Evolutionary conservation across 1,140 invertebrate genomes (phyloP), one percentile per base, ranked within the genome.

Genomic region (Scaptomyza graminum): DNA sequence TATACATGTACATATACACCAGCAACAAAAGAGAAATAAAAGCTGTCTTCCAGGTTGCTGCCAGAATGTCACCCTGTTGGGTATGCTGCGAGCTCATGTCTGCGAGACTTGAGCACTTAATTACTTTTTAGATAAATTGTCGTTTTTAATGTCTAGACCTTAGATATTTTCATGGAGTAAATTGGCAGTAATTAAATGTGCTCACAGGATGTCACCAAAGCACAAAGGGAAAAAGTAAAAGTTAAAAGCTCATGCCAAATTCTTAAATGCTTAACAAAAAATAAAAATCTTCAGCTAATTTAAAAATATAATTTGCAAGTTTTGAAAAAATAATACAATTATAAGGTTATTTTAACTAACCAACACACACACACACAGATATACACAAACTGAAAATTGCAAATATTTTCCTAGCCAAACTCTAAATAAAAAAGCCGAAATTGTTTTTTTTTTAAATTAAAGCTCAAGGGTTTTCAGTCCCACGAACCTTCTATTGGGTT

Each of bases 41-140:
- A 28, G 51, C 41, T 50, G 28, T 50, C n/a, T n/a, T 5, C n/a
- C 41, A 28, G 41, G 41, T 44, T 13, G 41, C 41, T 28, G 55
- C 22, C 55, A 28, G 55, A 41, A 41, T 57, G 55, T 28, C 41
- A 28, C 46, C 37, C 41, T 57, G 39, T 28, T 16, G 0, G 28
- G 15, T 22, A 28, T 34, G 31, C 31, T 62, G 59, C 16, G 12
- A 12, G 46, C 34, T 43, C 28, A 31, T 55, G 31, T 67, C 67
- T 80, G 60, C 75, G 68, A 51, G 69, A 77, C 76, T 83, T 83
- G 79, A 88, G 83, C 83, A 79, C 83, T 88, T 88, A 88, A 88
- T 88, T 88, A 88, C 83, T 88, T 88, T 88, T 79, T 83, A 88
- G 83, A 88, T 88, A 88, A 88, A 88, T 88, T 88, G 83, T 88